Conservation (phyloP, 2,888 invertebrate genomes). For the Drosophila aldrichi region DNA sequence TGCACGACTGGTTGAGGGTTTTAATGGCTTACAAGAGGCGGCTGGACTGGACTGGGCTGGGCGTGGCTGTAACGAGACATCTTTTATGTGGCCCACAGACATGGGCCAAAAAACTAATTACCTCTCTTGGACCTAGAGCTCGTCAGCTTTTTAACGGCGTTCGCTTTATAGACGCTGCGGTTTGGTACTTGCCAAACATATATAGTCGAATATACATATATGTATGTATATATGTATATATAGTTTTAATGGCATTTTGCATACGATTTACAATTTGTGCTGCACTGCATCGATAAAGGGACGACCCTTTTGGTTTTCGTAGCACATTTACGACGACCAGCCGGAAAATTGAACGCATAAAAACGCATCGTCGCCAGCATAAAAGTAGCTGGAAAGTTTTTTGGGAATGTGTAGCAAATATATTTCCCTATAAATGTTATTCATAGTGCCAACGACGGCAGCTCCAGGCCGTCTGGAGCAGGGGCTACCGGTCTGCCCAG, state of each 20-base stretch:
- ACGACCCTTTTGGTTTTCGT: constrained; percentile 16
- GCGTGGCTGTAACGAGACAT: constrained; percentile 10
- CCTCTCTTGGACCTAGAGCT: constrained; percentile 40
- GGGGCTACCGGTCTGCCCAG: neutral
- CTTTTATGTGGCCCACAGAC: constrained; percentile 61
- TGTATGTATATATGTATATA: constrained; percentile 6
- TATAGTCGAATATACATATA: constrained; percentile 20
- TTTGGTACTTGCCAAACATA: constrained; percentile 47
- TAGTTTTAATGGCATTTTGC: constrained; percentile 73
- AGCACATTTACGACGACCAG: constrained; percentile 44
- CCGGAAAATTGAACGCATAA: constrained; percentile 66
- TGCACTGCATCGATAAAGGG: constrained; percentile 66
- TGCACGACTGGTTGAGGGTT: constrained; percentile 20
- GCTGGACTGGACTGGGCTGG: constrained; percentile 8
- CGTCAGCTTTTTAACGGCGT: constrained; percentile 42
- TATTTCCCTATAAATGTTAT: constrained; percentile 40
- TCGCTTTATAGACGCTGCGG: constrained; percentile 48
- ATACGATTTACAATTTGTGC: constrained; percentile 68
- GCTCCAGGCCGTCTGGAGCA: neutral
- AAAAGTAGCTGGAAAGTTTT: constrained; percentile 52
- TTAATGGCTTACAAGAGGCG: constrained; percentile 53
- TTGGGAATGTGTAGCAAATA: constrained; percentile 60
- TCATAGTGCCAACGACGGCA: constrained; percentile 38
- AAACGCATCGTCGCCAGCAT: constrained; percentile 65
- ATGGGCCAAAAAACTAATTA: constrained; percentile 70